Evolutionary conservation across 2,797 vertebrate genomes (phyloP), one percentile per base, ranked within the genome.

Genomic region (Paratrypauchen microcephalus): DNA sequence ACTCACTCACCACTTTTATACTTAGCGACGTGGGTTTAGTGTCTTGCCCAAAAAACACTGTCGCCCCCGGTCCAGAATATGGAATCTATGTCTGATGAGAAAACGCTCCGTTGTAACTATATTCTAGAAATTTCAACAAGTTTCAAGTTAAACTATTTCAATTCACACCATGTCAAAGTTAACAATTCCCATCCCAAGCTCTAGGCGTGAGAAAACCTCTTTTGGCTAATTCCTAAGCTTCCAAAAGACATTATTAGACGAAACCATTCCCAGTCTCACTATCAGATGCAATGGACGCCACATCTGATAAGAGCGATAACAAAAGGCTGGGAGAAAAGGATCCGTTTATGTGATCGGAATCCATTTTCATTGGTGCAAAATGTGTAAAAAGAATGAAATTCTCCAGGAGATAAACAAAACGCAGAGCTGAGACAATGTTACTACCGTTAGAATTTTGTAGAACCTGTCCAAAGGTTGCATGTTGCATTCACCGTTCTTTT

Each of bases 201-300:
- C 77, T 3, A 30, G 73, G 75, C 69, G 81, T 80, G 78, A 82
- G 47, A 48, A 65, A 50, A 65, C 9, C 26, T 50, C 63, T 65
- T 48, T 28, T 63, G 62, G 62, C 45, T 65, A 28, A 65, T 52
- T 65, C 45, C 45, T 65, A 50, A 16, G 74, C 66, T 65, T 76
- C 80, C 68, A 75, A 77, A 82, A 65, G 11, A 61, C 60, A 68
- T 76, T 73, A 74, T 83, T 74, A 76, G 77, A 81, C 58, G 61
- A 78, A 85, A 80, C 65, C 63, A 39, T 68, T 71, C 69, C 39
- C 57, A 56, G 68, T 66, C 73, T 11, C 67, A 16, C 70, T 77
- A 87, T 87, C 84, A 76, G 86, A 81, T 78, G 79, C 75, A 87
- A 85, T 70, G 82, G 86, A 88, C 80, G 65, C 77, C 73, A 75